phyloP scores from a whole-genome alignment of 2,888 invertebrate species.

The Eupithecia vulgata region DNA sequence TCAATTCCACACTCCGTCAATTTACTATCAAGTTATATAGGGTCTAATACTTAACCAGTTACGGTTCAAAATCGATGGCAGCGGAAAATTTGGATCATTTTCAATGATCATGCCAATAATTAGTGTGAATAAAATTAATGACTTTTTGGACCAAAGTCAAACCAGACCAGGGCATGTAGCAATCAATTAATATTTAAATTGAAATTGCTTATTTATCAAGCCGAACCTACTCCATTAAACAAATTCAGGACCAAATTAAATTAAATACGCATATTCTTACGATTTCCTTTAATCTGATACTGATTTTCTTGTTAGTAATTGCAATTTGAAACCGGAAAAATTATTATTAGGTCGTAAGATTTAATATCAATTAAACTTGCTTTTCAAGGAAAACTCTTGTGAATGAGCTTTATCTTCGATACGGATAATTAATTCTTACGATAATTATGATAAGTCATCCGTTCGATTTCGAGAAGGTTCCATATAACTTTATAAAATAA shows the following conservation, averaged over 20 bases:
- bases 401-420: not conserved
- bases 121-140: slow-evolving; percentile 51
- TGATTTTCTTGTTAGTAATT: slow-evolving; percentile 1
- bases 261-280: slow-evolving; percentile 4
- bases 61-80: not conserved
- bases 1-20: not conserved
- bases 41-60: not conserved
- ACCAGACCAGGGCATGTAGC: slow-evolving; percentile 30
- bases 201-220: slow-evolving; percentile 38
- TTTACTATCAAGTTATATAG: not conserved
- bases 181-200: slow-evolving; percentile 44
- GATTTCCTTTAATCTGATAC: slow-evolving; percentile 9
- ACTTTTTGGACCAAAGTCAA: slow-evolving; percentile 32
- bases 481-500: too few species aligned
- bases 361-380: not conserved
- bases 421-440: not conserved
- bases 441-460: not conserved
- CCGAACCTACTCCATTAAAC: slow-evolving; percentile 22
- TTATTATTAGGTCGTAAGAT: not conserved
- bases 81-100: slow-evolving; percentile 15
- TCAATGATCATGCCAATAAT: slow-evolving; percentile 40
- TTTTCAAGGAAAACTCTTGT: not conserved
- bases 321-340: slow-evolving; percentile 3
- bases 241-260: slow-evolving; percentile 1
- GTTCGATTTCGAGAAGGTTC: not conserved